Evolutionary conservation across 2,113 vertebrate genomes (phyloP), one percentile per base, ranked within the genome.

Genomic region (Centropus unirufus): DNA sequence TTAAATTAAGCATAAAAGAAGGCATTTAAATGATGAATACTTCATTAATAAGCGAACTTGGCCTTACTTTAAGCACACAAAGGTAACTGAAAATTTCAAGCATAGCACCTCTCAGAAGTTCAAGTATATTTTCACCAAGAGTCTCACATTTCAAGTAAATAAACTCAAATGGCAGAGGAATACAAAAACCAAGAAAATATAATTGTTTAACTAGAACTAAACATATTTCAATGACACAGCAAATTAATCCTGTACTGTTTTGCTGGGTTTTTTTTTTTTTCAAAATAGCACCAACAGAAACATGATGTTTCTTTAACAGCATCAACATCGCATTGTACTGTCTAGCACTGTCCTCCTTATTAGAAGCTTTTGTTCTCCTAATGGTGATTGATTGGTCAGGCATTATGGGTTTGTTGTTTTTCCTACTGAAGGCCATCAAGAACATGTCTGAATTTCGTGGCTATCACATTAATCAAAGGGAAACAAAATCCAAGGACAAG

Each of bases 391-490:
- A 96, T 97, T 67, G 93, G 90, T 83, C 67, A 70, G 69, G 89
- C 93, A 95, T 95, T 96, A 96, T 27, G 67, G 79, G 92, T 61
- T 97, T 96, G 96, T 95, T 96, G 88, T 95, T 96, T 92, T 96
- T 92, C 96, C 92, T 97, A 94, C 97, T 94, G 93, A 96, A 96
- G 90, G 63, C 98, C 98, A 98, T 98, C 98, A 97, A 98, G 97
- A 98, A 96, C 97, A 98, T 95, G 97, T 97, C 97, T 97, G 96
- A 97, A 98, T 98, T 98, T 98, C 30, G 91, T 97, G 98, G 97
- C 96, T 98, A 98, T 98, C 98, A 88, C 92, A 91, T 97, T 98
- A 98, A 98, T 98, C 97, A 98, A 98, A 98, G 97, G 96, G 97
- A 98, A 98, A 98, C 98, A 98, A 98, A 98, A 85, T 92, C 96